Percentiles rank a stretch among this genome's conserved stretches.
These are phyloP conservation scores for Agriotes lineatus DNA, from an alignment of 2,888 invertebrate species.

Conservation along the genomic window DNA sequence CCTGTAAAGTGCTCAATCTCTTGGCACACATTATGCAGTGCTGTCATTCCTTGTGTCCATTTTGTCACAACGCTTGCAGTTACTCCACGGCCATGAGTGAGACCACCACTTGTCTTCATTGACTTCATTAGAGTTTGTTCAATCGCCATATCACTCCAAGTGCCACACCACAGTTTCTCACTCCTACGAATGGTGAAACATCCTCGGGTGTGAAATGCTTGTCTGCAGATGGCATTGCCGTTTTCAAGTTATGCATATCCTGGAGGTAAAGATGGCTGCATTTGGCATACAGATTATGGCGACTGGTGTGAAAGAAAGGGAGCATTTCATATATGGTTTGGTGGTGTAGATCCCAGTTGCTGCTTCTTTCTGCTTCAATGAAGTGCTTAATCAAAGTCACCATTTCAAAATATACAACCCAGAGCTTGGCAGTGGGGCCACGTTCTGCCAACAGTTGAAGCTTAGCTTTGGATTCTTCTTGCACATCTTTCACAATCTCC, in stretches of 20 bases:
- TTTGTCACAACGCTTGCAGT: constrained; percentile 15
- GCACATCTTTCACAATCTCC: constrained; percentile 10
- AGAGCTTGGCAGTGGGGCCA: too few relatives aligned
- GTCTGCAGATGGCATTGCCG: constrained; percentile 9
- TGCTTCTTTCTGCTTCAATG: constrained; percentile 17
- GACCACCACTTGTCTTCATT: constrained; percentile 29
- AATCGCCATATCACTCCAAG: constrained; percentile 12
- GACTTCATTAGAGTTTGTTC: constrained; percentile 10
- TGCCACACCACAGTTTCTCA: constrained; percentile 19
- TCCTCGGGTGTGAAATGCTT: constrained; percentile 20
- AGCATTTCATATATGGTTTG: constrained; percentile 24
- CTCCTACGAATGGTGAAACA: constrained; percentile 19
- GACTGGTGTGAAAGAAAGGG: constrained; percentile 12
- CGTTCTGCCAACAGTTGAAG: constrained; percentile 23
- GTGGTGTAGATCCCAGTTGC: constrained; percentile 22
- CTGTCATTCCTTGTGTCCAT: constrained; percentile 20
- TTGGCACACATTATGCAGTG: constrained; percentile 18
- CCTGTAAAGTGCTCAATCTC: constrained; percentile 15
- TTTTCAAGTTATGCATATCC: constrained; percentile 18
- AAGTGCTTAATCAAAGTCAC: too few relatives aligned
- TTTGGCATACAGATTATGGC: constrained; percentile 24
- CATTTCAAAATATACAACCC: constrained; percentile 23
- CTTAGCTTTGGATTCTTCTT: constrained; percentile 18
- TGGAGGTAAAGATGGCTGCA: constrained; percentile 23
- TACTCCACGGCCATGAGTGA: constrained; percentile 20